Evolutionary conservation across 2,888 invertebrate species (phyloP), one percentile per base, ranked within the genome.

Genomic region (Andrena haemorrhoa): DNA sequence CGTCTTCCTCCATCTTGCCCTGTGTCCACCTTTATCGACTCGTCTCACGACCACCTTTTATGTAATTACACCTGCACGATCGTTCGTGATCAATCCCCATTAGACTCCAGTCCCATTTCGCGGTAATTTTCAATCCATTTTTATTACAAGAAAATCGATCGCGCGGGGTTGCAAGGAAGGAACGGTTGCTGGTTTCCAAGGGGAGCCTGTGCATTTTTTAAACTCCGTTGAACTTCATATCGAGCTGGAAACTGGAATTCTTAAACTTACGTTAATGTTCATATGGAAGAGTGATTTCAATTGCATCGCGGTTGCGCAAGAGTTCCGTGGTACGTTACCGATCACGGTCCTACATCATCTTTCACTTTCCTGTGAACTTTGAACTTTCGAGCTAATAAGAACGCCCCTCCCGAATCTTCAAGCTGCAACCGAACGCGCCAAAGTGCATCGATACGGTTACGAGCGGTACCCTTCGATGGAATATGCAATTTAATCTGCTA

Each of bases 311-410:
- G 33, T 79, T 79, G 58, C 75, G 70, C 77, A 79, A 29, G 31
- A 65, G 64, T 70, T 73, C 69, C 79, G 64, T 26, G 69, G 63
- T 79, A 29, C 79, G 68, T 69, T 74, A 58, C 41, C 68, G 61
- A 63, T 68, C 63, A 51, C 79, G 41, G 47, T 72, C 31, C 23
- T 35, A 56, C 47, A 60, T 49, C 49, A 60, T 77, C 51, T 16
- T 35, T 23, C 33, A 68, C 77, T 80, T 77, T 76, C 76, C 33
- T 47, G n/a, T 26, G 64, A 77, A 63, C 75, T 31, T 7, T 63
- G 61, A 63, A 61, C 72, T 53, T 72, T 61, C 41, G 23, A 53
- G 16, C 8, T 7, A 47, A 10, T 12, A 3, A 26, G 7, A 33
- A 33, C 8, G 6, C 7, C 26, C 29, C 47, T 7, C 16, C 29